Conservation (phyloP, 2,888 invertebrate genomes). For the Toxonevra muliebris region DNA sequence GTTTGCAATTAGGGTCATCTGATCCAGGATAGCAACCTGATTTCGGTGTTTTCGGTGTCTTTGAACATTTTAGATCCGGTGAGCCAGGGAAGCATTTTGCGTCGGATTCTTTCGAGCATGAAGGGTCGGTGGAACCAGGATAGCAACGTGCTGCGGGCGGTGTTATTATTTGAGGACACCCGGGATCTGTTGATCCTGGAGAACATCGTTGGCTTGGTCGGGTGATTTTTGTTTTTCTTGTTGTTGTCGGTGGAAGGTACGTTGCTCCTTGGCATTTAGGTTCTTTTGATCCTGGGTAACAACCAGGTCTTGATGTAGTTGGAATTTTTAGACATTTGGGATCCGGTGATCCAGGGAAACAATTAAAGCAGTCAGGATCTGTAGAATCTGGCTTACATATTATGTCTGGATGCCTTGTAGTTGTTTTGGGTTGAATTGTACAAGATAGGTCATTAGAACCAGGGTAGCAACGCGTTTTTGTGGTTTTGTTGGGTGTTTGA, state of each 20-base stretch:
- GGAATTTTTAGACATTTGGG: constrained; percentile 49
- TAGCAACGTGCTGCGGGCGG: constrained; percentile 46
- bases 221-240: constrained; percentile 26
- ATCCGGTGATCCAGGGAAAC: constrained; percentile 36
- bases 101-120: too few relatives aligned
- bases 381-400: too few relatives aligned
- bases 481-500: constrained; percentile 46
- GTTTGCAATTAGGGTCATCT: constrained; percentile 34
- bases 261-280: constrained; percentile 31
- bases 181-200: constrained; percentile 50
- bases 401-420: too few relatives aligned
- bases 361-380: constrained; percentile 56
- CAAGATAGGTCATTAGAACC: too few relatives aligned
- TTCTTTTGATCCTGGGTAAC: constrained; percentile 56
- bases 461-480: constrained; percentile 50
- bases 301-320: constrained; percentile 42
- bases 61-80: constrained; percentile 45
- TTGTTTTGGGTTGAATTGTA: too few relatives aligned
- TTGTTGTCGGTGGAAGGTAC: background rate
- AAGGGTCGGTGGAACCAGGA: constrained; percentile 59
- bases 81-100: constrained; percentile 58
- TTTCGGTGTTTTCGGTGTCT: constrained; percentile 47
- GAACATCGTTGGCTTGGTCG: constrained; percentile 41
- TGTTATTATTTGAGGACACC: constrained; percentile 41
- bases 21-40: constrained; percentile 58